Base-by-base conservation (phyloP, 2,888 invertebrate species). In the Drosophila rellima region DNA sequence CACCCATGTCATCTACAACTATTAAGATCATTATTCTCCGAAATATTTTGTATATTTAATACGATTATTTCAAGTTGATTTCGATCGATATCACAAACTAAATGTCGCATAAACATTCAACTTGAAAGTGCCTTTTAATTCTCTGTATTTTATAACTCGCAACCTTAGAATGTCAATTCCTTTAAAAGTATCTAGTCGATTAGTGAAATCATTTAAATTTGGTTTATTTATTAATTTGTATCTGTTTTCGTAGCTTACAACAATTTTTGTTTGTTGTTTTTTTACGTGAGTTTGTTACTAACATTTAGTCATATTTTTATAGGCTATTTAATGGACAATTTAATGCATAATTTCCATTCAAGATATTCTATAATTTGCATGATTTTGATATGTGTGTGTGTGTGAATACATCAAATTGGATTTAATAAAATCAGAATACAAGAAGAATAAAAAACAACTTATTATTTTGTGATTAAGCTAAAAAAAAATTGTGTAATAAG, bases 381-480 rank as follows among this genome's bases (percentile, higher is more conserved):
- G 60, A 40, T 5, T 57, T 48, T 48, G 18, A 50, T 73, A 51
- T 71, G 31, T 57, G 8, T 33, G 54, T 39, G 20, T 45, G 39
- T 56, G 33, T 13, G 18, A 23, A 40, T 40, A 31, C 35, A 18
- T 20, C 2, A 29, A 67, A 77, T 68, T 74, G 33, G 42, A 78
- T 48, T 62, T 17, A 29, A 61, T 33, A 26, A 11, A 44, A 51
- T 51, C 18, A 56, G 10, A 11, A 44, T 29, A 11, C 4, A 35
- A 26, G 13, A 45, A 45, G 13, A 18, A 45, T n/a, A 37, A 26
- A 23, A 3, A 55, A 23, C 26, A n/a, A 51, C 1, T 44, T 73
- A 73, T 73, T 54, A 40, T 78, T 73, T 77, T 52, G 10, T 31
- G 11, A 51, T 57, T 59, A 76, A 70, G 54, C 44, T 18, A n/a